Evolutionary conservation across 2,797 vertebrate species (phyloP).

Genomic region (Sardinella longiceps): DNA sequence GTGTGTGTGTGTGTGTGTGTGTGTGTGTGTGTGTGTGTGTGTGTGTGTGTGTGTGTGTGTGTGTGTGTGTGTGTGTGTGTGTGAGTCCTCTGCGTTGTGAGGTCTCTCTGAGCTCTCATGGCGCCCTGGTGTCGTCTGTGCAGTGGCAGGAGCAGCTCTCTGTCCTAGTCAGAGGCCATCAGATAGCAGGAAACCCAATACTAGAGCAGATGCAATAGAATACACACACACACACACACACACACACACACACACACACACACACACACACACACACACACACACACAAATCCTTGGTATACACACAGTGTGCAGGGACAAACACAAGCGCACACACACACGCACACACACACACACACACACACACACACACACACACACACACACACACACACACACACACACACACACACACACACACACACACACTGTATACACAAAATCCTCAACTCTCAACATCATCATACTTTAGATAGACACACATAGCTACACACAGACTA

Average conservation of each 20-base stretch:
- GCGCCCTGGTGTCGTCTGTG: constrained; percentile 20
- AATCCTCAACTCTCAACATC: no score
- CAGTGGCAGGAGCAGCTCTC: constrained; percentile 44
- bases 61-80: not conserved
- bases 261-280: not conserved
- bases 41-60: not conserved
- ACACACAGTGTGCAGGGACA: not conserved
- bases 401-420: no score
- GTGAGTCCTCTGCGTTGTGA: not conserved
- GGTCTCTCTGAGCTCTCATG: not conserved
- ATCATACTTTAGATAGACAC: no score
- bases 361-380: not conserved
- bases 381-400: no score
- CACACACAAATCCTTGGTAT: not conserved
- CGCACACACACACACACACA: not conserved
- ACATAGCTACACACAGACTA: no score
- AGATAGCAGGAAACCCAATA: constrained; percentile 46
- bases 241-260: not conserved
- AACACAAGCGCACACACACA: not conserved
- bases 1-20: not conserved
- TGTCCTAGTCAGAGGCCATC: constrained; percentile 45
- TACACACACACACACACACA: constrained; percentile 1
- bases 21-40: not conserved
- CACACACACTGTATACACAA: no score
- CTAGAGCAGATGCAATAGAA: constrained; percentile 9